Percentiles rank a stretch among this genome's conserved stretches.
These are phyloP conservation scores for Dendropsophus ebraccatus DNA, from an alignment of 2,113 vertebrate species.

Conservation along the genomic window DNA sequence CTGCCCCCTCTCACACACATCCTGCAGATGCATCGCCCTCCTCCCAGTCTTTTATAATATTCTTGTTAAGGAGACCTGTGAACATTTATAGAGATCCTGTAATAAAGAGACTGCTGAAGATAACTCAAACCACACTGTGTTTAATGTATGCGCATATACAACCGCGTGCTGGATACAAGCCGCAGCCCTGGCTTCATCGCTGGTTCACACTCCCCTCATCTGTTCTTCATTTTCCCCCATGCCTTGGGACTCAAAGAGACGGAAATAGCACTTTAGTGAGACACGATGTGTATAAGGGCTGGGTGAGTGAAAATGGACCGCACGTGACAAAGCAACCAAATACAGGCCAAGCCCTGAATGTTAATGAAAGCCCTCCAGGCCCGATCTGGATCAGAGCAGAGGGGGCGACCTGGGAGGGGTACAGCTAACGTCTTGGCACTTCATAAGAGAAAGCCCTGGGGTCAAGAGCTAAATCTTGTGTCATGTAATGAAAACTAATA, in stretches of 20 bases:
- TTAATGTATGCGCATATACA: neutral
- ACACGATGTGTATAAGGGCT: neutral
- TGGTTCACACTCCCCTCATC: neutral
- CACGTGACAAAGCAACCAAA: neutral
- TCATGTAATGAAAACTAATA: conserved; percentile 29
- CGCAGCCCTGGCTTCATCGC: neutral
- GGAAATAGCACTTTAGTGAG: conserved; percentile 40
- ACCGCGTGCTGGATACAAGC: neutral
- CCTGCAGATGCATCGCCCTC: no score
- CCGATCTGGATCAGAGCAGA: neutral
- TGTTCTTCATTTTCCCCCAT: neutral
- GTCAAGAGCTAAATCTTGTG: neutral
- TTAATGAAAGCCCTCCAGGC: neutral
- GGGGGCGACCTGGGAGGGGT: neutral
- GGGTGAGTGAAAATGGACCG: neutral
- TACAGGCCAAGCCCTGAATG: conserved; percentile 12
- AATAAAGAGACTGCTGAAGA: no score
- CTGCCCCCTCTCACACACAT: no score
- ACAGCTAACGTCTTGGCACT: neutral
- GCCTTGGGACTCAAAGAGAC: neutral
- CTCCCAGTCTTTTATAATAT: no score
- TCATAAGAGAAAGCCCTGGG: conserved; percentile 20
- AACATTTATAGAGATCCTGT: no score
- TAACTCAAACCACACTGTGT: no score
- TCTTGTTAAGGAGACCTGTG: no score